Evolutionary conservation across 1,140 invertebrate species (phyloP), one percentile per base, ranked within the genome.

Genomic region (Choristoneura fumiferana): DNA sequence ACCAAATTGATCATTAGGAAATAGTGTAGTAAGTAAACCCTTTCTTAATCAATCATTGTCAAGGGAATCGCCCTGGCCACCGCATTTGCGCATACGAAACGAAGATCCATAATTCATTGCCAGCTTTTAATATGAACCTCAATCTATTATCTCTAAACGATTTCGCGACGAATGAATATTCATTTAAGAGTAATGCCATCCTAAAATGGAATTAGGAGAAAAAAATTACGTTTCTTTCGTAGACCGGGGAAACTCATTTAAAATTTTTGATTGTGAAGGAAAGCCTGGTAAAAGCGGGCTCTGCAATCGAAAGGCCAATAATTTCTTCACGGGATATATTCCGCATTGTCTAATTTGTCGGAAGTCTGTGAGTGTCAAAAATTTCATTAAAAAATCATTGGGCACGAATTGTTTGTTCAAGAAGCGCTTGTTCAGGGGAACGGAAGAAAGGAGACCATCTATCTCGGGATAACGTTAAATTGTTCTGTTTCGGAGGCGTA

Each of bases 111-210:
- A 79, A 84, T 84, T 84, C 76, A 78, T 78, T 69, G 61, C 65
- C 63, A 72, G 64, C 73, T 71, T 57, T 57, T 81, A 84, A 85
- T 85, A 84, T 80, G 79, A 84, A 81, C 76, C 78, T 73, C 76
- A 78, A 83, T 87, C 76, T 84, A 84, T 85, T 82, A 84, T 83
- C 79, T 81, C 82, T 85, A 85, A 87, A 77, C 82, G 82, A 87
- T 87, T 87, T 84, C 66, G 67, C 76, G 73, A 66, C 68, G 65
- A 83, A 87, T 85, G 82, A 85, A 87, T 87, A 87, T 87, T 87
- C 82, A 85, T 84, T 87, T 84, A 76, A 69, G 69, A 78, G 82
- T 83, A 85, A 82, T 87, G 76, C 75, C 76, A 75, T 72, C 76
- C 76, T 67, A 76, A 82, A 84, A 84, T 82, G 78, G 76, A 73